Percentiles rank a stretch among this genome's conserved stretches.
These are phyloP conservation scores for Chaenogobius annularis DNA, from an alignment of 2,113 vertebrate species.

Conservation along the genomic window DNA sequence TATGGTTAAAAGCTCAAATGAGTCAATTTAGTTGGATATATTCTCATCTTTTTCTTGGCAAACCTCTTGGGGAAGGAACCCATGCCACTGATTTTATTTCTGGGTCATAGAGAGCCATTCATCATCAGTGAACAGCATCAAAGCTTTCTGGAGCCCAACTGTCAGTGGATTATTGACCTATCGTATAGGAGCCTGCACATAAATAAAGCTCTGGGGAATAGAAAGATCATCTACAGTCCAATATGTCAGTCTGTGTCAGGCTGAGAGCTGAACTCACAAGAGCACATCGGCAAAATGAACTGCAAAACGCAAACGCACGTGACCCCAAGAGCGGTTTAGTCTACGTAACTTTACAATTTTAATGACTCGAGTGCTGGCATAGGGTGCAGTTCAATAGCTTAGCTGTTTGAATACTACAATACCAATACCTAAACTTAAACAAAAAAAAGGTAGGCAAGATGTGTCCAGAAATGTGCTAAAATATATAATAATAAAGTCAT, in stretches of 20 bases:
- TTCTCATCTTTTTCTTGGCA: neutral
- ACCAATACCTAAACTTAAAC: too few species aligned
- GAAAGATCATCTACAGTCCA: neutral
- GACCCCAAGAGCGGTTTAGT: neutral
- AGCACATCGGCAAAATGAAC: neutral
- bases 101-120: neutral
- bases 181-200: slow-evolving; percentile 14
- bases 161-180: slow-evolving; percentile 33
- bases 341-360: too few species aligned
- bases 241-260: neutral
- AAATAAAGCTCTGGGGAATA: slow-evolving; percentile 9
- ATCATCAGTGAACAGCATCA: slow-evolving; percentile 6
- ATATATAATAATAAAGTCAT: too few species aligned
- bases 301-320: too few species aligned
- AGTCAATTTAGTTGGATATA: neutral
- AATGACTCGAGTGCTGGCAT: too few species aligned
- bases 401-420: too few species aligned
- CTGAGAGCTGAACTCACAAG: neutral
- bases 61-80: neutral
- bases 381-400: too few species aligned
- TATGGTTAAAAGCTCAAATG: too few species aligned
- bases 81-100: neutral
- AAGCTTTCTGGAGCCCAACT: slow-evolving; percentile 10
- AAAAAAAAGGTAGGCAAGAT: too few species aligned
- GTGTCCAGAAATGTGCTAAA: too few species aligned